A percentile compares a stretch with the other conserved stretches of the same genome.
These are phyloP conservation scores for Hirtodrosophila trivittata DNA, from an alignment of 2,888 invertebrate genomes.

Conservation along the genomic window DNA sequence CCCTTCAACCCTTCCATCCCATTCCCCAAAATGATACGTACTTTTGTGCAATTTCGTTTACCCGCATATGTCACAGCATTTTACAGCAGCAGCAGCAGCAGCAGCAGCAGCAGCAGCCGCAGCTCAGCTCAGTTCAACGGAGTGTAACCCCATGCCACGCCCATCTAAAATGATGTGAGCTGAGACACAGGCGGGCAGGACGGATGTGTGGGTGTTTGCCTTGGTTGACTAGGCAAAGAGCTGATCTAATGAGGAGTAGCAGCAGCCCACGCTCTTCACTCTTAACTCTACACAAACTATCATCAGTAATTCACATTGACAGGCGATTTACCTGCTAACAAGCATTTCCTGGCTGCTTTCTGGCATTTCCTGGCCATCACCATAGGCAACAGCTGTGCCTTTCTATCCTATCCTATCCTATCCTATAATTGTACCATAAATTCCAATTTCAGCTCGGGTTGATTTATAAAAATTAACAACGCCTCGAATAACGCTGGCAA, in stretches of 20 bases:
- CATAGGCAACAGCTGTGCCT: slow-evolving; percentile 12
- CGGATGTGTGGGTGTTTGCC: slow-evolving; percentile 21
- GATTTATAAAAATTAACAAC: slow-evolving; percentile 75
- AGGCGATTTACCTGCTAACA: slow-evolving; percentile 75
- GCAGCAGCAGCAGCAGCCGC: slow-evolving; percentile 8
- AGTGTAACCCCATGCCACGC: slow-evolving; percentile 30
- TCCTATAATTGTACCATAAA: slow-evolving; percentile 47
- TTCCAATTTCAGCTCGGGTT: slow-evolving; percentile 53
- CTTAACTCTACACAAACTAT: slow-evolving; percentile 12
- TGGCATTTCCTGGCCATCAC: slow-evolving; percentile 31
- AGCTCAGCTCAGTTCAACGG: slow-evolving; percentile 8
- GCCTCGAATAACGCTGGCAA: slow-evolving; percentile 52
- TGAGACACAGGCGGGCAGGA: neutral
- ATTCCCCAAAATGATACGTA: slow-evolving; percentile 37
- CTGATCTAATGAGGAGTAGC: slow-evolving; percentile 47
- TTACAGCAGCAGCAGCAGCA: slow-evolving; percentile 45
- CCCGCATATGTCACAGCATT: slow-evolving; percentile 76
- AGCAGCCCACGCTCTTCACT: slow-evolving; percentile 27
- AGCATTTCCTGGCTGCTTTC: slow-evolving; percentile 52
- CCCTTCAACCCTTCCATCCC: slow-evolving; percentile 2
- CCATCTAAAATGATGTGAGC: slow-evolving; percentile 2
- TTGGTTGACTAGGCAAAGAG: slow-evolving; percentile 43
- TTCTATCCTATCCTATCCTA: slow-evolving; percentile 6
- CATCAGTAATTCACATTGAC: slow-evolving; percentile 58
- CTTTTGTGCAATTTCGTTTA: slow-evolving; percentile 58